phyloP scores from a whole-genome alignment of 2,113 vertebrate genomes.

The Chloropsis hardwickii region DNA sequence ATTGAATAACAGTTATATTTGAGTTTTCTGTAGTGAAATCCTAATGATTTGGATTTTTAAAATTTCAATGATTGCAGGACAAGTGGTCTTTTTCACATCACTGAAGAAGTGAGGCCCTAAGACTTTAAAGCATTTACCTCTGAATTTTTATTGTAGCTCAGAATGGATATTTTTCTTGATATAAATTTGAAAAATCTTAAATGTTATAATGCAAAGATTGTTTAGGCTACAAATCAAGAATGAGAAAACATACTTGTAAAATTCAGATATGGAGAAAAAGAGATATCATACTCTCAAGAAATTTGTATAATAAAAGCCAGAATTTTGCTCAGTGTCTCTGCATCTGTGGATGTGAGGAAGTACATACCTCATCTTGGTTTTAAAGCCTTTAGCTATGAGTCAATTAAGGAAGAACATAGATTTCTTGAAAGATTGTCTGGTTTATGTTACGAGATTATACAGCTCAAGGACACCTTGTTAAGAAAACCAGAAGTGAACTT shows the following conservation, averaged over 20 bases:
- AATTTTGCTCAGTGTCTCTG: not conserved
- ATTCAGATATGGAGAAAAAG: not conserved
- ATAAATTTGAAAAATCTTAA: not conserved
- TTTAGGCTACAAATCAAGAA: not conserved
- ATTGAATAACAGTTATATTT: not conserved
- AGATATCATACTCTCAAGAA: not conserved
- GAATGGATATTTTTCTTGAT: not conserved
- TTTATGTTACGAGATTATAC: not conserved
- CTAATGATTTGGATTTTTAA: no score
- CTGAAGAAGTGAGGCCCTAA: not conserved
- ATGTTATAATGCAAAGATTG: not conserved
- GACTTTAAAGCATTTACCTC: not conserved
- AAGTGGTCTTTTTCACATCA: not conserved
- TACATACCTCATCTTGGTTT: not conserved
- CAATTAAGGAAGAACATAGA: not conserved
- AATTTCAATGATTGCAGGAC: not conserved
- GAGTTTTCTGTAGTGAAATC: not conserved
- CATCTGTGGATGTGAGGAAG: not conserved
- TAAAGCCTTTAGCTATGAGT: not conserved
- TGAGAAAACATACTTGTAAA: not conserved
- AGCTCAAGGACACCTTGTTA: not conserved
- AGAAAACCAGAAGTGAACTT: not conserved
- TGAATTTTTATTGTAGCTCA: not conserved
- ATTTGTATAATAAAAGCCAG: not conserved
- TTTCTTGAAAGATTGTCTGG: not conserved